Percentiles rank a stretch among this genome's conserved stretches.
Conservation (phyloP, 2,888 invertebrate genomes). For the Plagodis pulveraria region DNA sequence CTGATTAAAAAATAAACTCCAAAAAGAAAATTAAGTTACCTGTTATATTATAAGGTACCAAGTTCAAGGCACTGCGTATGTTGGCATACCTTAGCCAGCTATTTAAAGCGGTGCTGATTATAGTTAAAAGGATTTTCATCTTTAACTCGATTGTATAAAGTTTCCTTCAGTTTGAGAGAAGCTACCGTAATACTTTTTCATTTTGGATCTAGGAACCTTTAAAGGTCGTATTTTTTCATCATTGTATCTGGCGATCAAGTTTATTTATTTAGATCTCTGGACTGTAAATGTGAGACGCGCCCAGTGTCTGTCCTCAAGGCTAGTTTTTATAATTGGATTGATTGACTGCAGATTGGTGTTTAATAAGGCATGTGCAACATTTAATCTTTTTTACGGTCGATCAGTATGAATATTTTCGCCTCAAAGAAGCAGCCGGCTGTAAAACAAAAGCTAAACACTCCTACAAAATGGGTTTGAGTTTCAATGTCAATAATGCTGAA, state of each 20-base stretch:
- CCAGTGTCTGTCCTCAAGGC: conserved; percentile 54
- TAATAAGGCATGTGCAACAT: no score
- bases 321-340: conserved; percentile 45
- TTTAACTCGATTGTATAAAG: conserved; percentile 41
- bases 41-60: conserved; percentile 43
- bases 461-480: no score
- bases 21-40: conserved; percentile 42
- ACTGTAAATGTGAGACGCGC: conserved; percentile 49
- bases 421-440: no score
- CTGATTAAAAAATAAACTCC: background rate
- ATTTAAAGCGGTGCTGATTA: conserved; percentile 39
- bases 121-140: conserved; percentile 32
- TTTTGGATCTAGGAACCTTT: conserved; percentile 67
- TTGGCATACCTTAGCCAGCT: conserved; percentile 49
- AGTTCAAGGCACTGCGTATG: conserved; percentile 51
- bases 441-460: no score
- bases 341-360: no score
- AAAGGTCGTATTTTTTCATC: conserved; percentile 62
- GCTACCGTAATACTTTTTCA: conserved; percentile 44
- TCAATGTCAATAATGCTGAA: no score
- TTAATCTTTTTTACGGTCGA: no score
- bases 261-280: conserved; percentile 61
- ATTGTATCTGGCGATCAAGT: conserved; percentile 62
- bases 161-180: conserved; percentile 42
- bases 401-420: no score